Base-by-base conservation (phyloP, 2,888 invertebrate genomes). In the Drosophila tanythrix region DNA sequence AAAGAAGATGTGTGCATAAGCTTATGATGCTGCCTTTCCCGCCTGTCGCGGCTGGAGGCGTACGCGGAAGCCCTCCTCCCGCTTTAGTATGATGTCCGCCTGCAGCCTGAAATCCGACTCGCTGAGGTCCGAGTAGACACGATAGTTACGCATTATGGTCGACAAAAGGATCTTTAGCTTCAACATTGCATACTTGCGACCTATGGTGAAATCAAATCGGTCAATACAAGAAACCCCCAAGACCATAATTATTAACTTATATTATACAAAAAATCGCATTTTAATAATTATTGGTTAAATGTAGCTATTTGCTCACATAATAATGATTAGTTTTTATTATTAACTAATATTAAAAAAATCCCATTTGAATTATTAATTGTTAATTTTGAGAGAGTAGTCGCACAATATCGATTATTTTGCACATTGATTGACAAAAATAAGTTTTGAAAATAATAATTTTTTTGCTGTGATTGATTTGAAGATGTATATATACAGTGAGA, bases 181-280 rank as follows among this genome's bases (percentile, higher is more conserved):
- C 81, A 97, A 93, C 96, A 96, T 96, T 46, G 96, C 96, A 91
- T 96, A 96, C 92, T 97, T 97, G 74, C 96, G 96, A 92, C 95
- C 96, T 96, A 92, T 2, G 15, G 21, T 46, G 15, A 46, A 8
- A 46, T 46, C 15, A 46, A 15, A 25, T 15, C 21, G 46, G 46
- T 25, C 21, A 21, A 46, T 46, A 46, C 21, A 46, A 15, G 2
- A 15, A 21, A 46, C 2, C 7, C 13, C 7, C 15, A 25, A 46
- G 4, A 21, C 2, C 21, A 21, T 46, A 46, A 8, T 4, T 15
- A 46, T 46, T 4, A 25, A 8, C 8, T 15, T 15, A 21, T 15
- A 21, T 21, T 15, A 15, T 15, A 3, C 3, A 6, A 21, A 21
- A 21, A 46, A 21, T 15, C 7, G 1, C 13, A 46, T 10, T 21